Evolutionary conservation across 2,888 invertebrate genomes (phyloP).

Genomic region (Tenthredo notha): DNA sequence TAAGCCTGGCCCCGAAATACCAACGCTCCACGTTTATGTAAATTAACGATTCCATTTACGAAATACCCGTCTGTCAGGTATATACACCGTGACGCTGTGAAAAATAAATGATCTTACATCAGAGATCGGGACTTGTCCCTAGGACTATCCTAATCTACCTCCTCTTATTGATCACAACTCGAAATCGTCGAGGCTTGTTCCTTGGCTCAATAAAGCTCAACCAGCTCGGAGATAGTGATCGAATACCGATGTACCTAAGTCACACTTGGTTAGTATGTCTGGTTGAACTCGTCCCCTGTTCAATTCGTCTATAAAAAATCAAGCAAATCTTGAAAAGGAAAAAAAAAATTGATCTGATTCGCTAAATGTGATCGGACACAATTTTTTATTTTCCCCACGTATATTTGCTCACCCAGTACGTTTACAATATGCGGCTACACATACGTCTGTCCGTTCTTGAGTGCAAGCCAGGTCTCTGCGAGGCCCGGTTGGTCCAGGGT

Average conservation of each 20-base stretch:
- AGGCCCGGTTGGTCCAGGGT: conserved; percentile 26
- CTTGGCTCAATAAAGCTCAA: conserved; percentile 8
- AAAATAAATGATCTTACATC: conserved; percentile 42
- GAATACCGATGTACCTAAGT: not conserved
- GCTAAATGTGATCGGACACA: not conserved
- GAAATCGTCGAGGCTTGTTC: not conserved
- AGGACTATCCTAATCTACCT: conserved; percentile 8
- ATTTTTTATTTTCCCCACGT: not conserved
- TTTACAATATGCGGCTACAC: conserved; percentile 6
- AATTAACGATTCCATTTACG: conserved; percentile 52
- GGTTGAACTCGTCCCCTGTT: too few species aligned
- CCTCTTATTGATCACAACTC: not conserved
- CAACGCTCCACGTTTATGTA: conserved; percentile 47
- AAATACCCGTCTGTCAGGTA: conserved; percentile 47
- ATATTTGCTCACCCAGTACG: not conserved
- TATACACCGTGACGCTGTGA: conserved; percentile 32
- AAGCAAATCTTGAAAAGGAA: too few species aligned
- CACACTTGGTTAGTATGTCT: too few species aligned
- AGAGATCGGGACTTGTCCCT: conserved; percentile 42
- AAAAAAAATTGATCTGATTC: not conserved
- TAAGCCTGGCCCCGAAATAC: conserved; percentile 49
- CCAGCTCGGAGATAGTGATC: conserved; percentile 24
- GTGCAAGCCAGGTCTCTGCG: not conserved
- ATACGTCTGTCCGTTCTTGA: conserved; percentile 37
- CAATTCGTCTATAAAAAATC: too few species aligned